These are phyloP conservation scores for Aldabrachelys gigantea DNA, from an alignment of 2,113 vertebrate genomes.

Conservation along the genomic window DNA sequence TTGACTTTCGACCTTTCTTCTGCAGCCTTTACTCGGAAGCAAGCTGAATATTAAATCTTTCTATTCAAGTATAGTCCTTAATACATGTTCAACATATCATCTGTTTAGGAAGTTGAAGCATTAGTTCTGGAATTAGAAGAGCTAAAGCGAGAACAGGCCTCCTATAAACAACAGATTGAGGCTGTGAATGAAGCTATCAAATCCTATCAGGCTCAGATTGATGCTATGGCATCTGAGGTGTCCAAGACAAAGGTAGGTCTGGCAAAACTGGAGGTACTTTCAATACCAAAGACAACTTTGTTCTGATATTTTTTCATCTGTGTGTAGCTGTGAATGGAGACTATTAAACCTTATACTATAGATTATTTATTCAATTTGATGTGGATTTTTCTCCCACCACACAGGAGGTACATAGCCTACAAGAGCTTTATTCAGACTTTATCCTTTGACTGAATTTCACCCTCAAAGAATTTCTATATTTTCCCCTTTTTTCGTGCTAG, in stretches of 20 bases:
- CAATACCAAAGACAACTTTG: background rate
- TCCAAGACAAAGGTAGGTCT: constrained; percentile 85
- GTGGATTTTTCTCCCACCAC: background rate
- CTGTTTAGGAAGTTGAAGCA: constrained; percentile 88
- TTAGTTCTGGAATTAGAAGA: constrained; percentile 90
- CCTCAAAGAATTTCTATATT: background rate
- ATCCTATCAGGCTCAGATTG: constrained; percentile 84
- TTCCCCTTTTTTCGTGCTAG: background rate
- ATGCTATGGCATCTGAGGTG: constrained; percentile 82
- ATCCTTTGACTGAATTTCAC: background rate
- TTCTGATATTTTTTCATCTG: background rate
- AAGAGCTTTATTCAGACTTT: background rate
- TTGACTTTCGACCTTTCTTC: background rate
- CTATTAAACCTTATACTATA: background rate
- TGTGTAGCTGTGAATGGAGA: background rate
- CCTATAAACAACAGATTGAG: constrained; percentile 86
- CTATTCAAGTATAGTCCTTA: background rate
- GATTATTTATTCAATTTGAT: background rate
- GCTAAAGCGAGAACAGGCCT: constrained; percentile 85
- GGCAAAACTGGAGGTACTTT: background rate
- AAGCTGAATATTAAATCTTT: background rate
- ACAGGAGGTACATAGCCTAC: background rate
- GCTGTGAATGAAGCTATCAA: constrained; percentile 85
- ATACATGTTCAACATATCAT: background rate
- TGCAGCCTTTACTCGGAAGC: background rate